These are phyloP conservation scores for Dicyrtoma fusca DNA, from an alignment of 2,888 invertebrate genomes.

Conservation along the genomic window DNA sequence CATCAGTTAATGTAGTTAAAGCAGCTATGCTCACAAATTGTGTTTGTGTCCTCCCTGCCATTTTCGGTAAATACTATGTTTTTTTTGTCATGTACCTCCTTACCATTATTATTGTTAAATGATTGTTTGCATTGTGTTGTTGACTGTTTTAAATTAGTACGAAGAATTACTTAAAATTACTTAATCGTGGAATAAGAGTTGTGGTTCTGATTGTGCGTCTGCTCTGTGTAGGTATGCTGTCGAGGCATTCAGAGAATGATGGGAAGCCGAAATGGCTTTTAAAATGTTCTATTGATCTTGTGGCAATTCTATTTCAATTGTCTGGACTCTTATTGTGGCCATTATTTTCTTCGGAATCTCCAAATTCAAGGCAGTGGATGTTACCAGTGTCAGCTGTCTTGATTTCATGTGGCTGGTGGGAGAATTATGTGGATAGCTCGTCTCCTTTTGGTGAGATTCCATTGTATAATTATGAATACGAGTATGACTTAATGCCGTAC, in stretches of 20 bases:
- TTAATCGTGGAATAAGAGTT: no score
- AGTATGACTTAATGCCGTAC: no score
- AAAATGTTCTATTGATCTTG: conserved; percentile 66
- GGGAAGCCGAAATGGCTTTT: conserved; percentile 53
- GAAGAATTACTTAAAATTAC: no score
- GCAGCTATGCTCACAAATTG: conserved; percentile 96
- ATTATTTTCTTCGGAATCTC: conserved; percentile 67
- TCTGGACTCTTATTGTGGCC: conserved; percentile 93
- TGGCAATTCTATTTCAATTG: conserved; percentile 84
- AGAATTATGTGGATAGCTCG: conserved; percentile 88
- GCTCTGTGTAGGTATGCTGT: conserved; percentile 69
- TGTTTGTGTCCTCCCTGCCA: conserved; percentile 86
- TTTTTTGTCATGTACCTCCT: background rate
- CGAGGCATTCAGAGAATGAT: conserved; percentile 79
- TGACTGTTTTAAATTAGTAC: no score
- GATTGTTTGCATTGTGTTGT: conserved; percentile 1
- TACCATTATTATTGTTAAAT: background rate
- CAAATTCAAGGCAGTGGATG: conserved; percentile 70
- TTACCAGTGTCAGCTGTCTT: conserved; percentile 83
- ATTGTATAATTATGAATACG: conserved; percentile 23
- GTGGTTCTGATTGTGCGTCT: background rate
- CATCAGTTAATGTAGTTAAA: conserved; percentile 89
- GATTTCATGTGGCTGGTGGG: conserved; percentile 96
- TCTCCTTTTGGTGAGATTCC: conserved; percentile 73
- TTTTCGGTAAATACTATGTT: conserved; percentile 66